phyloP scores from a whole-genome alignment of 2,113 vertebrate species.

The Peromyscus californicus region DNA sequence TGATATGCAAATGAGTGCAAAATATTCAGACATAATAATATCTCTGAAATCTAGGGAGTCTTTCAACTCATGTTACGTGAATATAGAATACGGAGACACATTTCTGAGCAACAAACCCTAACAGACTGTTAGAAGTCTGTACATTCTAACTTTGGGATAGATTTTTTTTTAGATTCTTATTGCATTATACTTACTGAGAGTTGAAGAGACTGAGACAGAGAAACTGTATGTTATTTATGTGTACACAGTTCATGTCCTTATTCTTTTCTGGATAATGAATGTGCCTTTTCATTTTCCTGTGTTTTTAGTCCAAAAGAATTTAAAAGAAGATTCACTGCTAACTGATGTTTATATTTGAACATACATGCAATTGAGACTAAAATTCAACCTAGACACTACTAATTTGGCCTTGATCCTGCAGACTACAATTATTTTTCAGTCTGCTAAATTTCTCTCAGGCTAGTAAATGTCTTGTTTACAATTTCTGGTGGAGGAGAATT shows the following conservation, averaged over 20 bases:
- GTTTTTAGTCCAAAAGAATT: not conserved
- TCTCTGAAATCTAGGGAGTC: not conserved
- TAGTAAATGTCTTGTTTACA: not conserved
- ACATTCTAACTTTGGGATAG: not conserved
- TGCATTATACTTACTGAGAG: not conserved
- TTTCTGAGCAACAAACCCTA: not conserved
- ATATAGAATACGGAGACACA: not conserved
- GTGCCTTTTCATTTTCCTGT: not conserved
- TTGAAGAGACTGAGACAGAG: not conserved
- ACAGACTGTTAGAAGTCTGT: not conserved
- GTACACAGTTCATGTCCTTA: not conserved
- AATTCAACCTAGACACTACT: not conserved
- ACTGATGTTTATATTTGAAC: not conserved
- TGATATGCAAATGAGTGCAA: not conserved
- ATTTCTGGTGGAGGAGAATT: not conserved
- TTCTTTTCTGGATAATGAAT: not conserved
- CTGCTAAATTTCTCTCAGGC: not conserved
- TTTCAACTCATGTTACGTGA: not conserved
- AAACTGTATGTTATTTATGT: not conserved
- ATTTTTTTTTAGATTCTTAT: not conserved
- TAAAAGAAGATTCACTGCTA: not conserved
- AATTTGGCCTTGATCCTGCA: not conserved
- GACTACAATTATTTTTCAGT: not conserved
- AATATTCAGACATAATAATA: constrained; percentile 8
- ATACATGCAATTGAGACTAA: not conserved